Conservation (phyloP, 2,113 vertebrate genomes). For the Sigmodon hispidus region DNA sequence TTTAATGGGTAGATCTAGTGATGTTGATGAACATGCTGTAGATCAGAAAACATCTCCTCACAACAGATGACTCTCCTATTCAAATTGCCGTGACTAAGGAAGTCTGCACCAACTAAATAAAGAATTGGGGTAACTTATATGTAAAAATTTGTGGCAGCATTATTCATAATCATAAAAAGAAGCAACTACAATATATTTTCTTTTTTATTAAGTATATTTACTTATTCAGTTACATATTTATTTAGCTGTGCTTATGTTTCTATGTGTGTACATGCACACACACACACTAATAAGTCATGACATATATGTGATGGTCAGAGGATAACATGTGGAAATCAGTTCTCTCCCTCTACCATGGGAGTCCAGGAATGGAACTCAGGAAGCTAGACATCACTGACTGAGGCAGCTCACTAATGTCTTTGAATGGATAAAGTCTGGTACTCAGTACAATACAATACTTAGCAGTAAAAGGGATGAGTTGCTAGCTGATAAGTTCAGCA, state of each 20-base stretch:
- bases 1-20: not conserved
- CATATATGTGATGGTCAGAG: not conserved
- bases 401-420: not conserved
- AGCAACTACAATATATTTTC: not conserved
- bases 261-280: not conserved
- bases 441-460: not conserved
- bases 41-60: not conserved
- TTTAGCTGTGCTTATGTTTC: not conserved
- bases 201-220: not conserved
- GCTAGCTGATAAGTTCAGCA: not conserved
- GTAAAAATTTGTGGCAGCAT: not conserved
- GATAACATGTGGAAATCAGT: not conserved
- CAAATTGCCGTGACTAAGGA: not conserved
- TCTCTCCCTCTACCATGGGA: too few species aligned
- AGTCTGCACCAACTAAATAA: conserved; percentile 1
- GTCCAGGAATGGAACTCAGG: not conserved
- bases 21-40: not conserved
- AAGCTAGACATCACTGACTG: not conserved
- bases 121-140: not conserved
- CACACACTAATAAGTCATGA: too few species aligned
- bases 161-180: not conserved
- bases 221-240: not conserved
- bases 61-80: not conserved
- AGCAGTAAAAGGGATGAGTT: not conserved
- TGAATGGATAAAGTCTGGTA: not conserved